Evolutionary conservation across 2,888 invertebrate species (phyloP).

Genomic region (Ichneumoninae sp.): DNA sequence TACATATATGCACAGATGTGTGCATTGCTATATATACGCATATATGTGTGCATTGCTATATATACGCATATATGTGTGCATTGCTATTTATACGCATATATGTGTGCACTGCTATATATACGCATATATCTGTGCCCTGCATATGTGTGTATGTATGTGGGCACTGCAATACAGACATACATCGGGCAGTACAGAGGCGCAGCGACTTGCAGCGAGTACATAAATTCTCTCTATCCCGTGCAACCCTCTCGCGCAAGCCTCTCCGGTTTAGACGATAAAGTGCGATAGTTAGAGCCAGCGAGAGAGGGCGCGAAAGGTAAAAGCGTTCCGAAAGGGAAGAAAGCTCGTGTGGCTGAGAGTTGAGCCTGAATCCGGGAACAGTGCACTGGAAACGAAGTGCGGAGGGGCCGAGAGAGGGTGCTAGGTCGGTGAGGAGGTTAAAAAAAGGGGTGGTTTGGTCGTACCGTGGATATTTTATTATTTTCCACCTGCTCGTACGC

Average conservation of each 20-base stretch:
- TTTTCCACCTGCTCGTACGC: conserved; percentile 21
- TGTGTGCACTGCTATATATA: neutral
- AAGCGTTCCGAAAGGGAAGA: conserved; percentile 10
- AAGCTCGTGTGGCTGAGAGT: conserved; percentile 20
- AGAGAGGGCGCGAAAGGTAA: conserved; percentile 10
- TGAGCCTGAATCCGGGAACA: conserved; percentile 12
- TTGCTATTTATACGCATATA: neutral
- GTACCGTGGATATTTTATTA: conserved; percentile 39
- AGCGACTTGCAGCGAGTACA: conserved; percentile 27
- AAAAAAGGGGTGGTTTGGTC: neutral
- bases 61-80: neutral
- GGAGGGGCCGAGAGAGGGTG: neutral
- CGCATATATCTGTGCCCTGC: neutral
- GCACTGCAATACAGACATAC: neutral
- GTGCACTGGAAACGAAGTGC: conserved; percentile 3
- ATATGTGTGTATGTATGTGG: neutral
- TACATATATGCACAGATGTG: neutral
- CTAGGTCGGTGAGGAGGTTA: neutral
- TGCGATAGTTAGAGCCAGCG: conserved; percentile 19
- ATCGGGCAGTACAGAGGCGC: conserved; percentile 2
- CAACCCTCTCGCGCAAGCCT: conserved; percentile 20
- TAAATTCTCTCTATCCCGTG: conserved; percentile 37
- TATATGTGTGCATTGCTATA: neutral
- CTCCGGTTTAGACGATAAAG: conserved; percentile 41
- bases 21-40: neutral